Evolutionary conservation across 2,113 vertebrate species (phyloP).

Genomic region (Forbesichthys agassizii): DNA sequence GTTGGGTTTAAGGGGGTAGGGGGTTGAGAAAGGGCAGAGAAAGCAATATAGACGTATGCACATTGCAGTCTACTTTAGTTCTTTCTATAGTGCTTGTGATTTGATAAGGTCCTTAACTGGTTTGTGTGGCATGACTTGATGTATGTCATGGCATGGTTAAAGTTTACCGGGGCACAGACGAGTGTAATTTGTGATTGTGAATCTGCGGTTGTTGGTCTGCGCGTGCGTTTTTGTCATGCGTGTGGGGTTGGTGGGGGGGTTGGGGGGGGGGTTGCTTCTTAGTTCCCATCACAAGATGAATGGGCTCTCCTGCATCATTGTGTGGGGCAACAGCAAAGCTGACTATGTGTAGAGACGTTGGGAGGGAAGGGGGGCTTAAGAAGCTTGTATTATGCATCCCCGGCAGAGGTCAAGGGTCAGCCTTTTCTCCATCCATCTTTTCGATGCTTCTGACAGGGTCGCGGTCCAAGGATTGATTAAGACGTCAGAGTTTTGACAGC

Average conservation of each 20-base stretch:
- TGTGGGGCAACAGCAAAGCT: constrained; percentile 70
- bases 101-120: too few relatives aligned
- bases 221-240: constrained; percentile 30
- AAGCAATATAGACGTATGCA: too few relatives aligned
- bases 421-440: constrained; percentile 92
- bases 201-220: neutral
- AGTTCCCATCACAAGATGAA: constrained; percentile 76
- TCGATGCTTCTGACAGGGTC: constrained; percentile 78
- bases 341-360: constrained; percentile 41
- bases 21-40: too few relatives aligned
- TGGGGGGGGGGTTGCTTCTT: constrained; percentile 43
- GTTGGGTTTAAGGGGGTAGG: constrained; percentile 2
- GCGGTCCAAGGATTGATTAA: constrained; percentile 91
- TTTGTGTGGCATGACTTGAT: too few relatives aligned
- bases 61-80: too few relatives aligned
- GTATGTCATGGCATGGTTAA: neutral
- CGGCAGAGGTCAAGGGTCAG: constrained; percentile 84
- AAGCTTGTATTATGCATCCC: constrained; percentile 77
- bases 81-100: too few relatives aligned
- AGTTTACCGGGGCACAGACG: neutral
- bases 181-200: neutral
- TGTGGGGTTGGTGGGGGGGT: constrained; percentile 45
- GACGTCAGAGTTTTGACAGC: constrained; percentile 90
- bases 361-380: constrained; percentile 37
- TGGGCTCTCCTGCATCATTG: constrained; percentile 79